Evolutionary conservation across 2,797 vertebrate genomes (phyloP).

Genomic region (Mus minutoides): DNA sequence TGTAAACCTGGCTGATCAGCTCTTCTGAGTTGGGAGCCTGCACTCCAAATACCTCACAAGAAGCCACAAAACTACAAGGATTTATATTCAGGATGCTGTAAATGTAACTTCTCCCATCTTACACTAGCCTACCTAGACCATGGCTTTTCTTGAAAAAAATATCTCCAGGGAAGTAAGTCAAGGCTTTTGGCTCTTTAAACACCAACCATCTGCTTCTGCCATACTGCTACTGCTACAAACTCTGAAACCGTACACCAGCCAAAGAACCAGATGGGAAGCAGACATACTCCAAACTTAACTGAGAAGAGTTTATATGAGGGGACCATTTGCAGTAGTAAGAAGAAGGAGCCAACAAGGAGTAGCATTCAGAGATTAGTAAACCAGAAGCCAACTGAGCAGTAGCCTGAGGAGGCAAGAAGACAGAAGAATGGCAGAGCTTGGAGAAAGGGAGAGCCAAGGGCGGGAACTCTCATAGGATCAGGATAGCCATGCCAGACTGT

Average conservation of each 20-base stretch:
- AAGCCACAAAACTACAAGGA: background rate
- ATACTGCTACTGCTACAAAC: background rate
- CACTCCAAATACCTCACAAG: background rate
- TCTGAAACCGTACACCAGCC: background rate
- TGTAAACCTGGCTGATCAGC: background rate
- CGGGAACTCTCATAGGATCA: background rate
- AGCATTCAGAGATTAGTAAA: background rate
- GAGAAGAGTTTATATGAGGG: background rate
- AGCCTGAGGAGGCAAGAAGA: background rate
- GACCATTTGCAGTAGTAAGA: background rate
- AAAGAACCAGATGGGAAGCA: constrained; percentile 21
- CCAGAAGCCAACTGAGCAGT: background rate
- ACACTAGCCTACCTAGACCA: background rate
- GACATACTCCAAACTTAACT: constrained; percentile 26
- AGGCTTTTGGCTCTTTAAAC: background rate
- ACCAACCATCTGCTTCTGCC: background rate
- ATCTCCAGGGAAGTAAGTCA: background rate
- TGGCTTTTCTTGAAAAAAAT: constrained; percentile 21
- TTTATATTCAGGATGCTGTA: background rate
- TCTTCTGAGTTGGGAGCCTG: background rate
- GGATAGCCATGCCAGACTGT: background rate
- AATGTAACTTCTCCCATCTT: background rate
- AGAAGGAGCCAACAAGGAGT: background rate
- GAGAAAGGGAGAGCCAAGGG: background rate
- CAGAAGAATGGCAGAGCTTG: background rate